Conservation (phyloP, 2,797 vertebrate genomes). For the Acestrorhynchus altus region DNA sequence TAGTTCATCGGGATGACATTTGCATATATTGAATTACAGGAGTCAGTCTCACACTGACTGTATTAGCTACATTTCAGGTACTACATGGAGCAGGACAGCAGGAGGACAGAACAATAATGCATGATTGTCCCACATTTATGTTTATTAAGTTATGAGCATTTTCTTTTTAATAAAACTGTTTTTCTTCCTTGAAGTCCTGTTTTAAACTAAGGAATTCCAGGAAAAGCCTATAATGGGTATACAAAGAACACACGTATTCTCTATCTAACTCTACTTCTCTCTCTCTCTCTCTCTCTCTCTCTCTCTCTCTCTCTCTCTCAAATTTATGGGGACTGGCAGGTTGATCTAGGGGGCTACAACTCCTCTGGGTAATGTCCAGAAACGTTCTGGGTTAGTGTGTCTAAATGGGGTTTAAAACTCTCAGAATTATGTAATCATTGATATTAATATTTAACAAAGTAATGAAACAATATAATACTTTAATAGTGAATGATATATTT, state of each 20-base stretch:
- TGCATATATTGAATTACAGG: conserved; percentile 77
- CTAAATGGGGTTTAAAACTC: too few species aligned
- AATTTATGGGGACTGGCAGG: too few species aligned
- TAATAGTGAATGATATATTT: background rate
- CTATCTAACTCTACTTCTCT: too few species aligned
- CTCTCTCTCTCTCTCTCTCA: too few species aligned
- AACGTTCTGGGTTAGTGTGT: too few species aligned
- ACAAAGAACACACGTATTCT: background rate
- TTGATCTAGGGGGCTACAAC: too few species aligned
- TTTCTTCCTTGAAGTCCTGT: too few species aligned
- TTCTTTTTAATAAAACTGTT: too few species aligned
- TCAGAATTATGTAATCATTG: too few species aligned
- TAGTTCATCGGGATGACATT: conserved; percentile 68
- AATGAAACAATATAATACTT: background rate
- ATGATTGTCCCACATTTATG: background rate
- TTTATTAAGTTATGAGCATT: background rate
- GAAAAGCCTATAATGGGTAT: background rate
- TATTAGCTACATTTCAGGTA: background rate
- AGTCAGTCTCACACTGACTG: conserved; percentile 61
- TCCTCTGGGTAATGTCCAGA: too few species aligned
- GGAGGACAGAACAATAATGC: background rate
- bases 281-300: too few species aligned
- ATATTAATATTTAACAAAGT: too few species aligned
- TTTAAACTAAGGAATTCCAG: background rate
- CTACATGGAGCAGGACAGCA: background rate